These are phyloP conservation scores for Lycocerus yunnanus DNA, from an alignment of 2,888 invertebrate species.

Conservation along the genomic window DNA sequence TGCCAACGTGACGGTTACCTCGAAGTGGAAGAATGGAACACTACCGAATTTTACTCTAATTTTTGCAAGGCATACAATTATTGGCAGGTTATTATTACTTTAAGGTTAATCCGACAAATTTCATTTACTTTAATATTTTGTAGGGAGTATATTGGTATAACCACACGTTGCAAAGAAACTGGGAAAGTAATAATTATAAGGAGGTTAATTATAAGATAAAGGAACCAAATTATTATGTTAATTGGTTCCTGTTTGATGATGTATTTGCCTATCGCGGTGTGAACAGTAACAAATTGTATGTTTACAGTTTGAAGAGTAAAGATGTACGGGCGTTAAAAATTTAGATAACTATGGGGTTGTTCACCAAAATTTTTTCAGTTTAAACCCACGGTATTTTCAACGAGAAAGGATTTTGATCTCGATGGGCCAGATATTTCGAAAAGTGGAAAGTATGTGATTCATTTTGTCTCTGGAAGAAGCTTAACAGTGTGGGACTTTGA, in stretches of 20 bases:
- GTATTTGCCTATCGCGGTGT: neutral
- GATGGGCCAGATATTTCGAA: neutral
- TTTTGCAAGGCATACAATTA: neutral
- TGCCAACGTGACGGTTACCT: neutral
- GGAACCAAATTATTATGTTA: neutral
- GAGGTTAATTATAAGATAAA: neutral
- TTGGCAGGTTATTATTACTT: neutral
- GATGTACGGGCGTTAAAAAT: neutral
- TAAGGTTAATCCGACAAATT: neutral
- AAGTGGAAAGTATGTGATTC: neutral
- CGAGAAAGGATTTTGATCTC: neutral
- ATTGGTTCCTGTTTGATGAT: neutral
- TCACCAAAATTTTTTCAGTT: too few relatives aligned
- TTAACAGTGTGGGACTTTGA: neutral
- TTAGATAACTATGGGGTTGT: too few relatives aligned
- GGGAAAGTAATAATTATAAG: neutral
- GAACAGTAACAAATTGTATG: neutral
- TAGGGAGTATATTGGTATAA: neutral
- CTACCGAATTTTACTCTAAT: neutral
- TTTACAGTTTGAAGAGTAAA: neutral
- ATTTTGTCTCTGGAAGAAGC: neutral
- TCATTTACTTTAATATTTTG: neutral
- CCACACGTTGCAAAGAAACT: neutral
- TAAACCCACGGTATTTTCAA: neutral
- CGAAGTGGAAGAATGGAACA: neutral